phyloP scores from a whole-genome alignment of 2,888 invertebrate species.

The Folsomia manolachei region DNA sequence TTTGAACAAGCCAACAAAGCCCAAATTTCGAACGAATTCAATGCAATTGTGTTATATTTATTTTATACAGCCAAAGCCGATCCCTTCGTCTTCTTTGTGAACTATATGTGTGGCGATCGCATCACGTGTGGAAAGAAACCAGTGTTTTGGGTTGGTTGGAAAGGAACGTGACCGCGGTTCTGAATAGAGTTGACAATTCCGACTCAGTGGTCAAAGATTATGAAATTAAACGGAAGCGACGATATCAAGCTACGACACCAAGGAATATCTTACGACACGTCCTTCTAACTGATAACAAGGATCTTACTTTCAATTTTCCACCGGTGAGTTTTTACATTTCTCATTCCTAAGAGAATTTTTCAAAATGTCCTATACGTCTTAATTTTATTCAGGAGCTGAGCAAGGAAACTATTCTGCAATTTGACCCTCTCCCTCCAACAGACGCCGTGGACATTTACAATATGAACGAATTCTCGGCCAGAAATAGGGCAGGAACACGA shows the following conservation, averaged over 20 bases:
- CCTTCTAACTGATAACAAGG: slow-evolving; percentile 68
- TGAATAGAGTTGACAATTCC: slow-evolving; percentile 64
- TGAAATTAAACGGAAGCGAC: slow-evolving; percentile 61
- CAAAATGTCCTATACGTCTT: too few species aligned
- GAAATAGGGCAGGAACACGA: slow-evolving; percentile 49
- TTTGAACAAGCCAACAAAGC: too few species aligned
- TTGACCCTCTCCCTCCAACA: slow-evolving; percentile 74
- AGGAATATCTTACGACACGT: slow-evolving; percentile 68
- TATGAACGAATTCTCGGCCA: slow-evolving; percentile 54
- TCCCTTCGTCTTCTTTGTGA: slow-evolving; percentile 68
- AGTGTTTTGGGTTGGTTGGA: slow-evolving; percentile 75
- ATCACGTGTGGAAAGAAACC: slow-evolving; percentile 75
- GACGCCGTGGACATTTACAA: slow-evolving; percentile 71
- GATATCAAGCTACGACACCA: slow-evolving; percentile 64
- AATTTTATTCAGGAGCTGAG: slow-evolving; percentile 55
- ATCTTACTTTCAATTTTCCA: slow-evolving; percentile 62
- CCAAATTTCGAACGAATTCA: too few species aligned
- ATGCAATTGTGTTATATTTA: slow-evolving; percentile 15
- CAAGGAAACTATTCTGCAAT: slow-evolving; percentile 65
- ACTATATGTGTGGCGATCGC: slow-evolving; percentile 71
- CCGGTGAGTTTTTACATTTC: slow-evolving; percentile 56
- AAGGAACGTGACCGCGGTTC: slow-evolving; percentile 64
- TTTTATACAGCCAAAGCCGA: slow-evolving; percentile 59
- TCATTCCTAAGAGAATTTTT: not conserved
- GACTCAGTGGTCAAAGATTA: slow-evolving; percentile 64